Conservation (phyloP, 2,888 invertebrate genomes). For the Lochmaea crataegi region DNA sequence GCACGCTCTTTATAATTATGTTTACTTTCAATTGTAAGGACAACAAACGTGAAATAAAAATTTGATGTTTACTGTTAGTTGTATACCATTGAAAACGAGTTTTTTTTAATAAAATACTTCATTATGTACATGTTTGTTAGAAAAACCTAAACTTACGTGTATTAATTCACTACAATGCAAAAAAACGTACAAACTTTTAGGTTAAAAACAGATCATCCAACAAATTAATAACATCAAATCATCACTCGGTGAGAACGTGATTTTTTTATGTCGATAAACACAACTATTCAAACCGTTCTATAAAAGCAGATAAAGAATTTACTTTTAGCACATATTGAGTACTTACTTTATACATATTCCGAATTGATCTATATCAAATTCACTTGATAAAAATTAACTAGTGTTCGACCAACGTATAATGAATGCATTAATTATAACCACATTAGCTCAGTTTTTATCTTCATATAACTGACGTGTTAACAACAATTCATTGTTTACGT, state of each 20-base stretch:
- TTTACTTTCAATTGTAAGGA: no score
- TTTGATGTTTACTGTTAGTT: no score
- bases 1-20: no score
- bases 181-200: not conserved
- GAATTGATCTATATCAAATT: not conserved
- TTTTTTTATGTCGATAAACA: not conserved
- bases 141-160: not conserved
- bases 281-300: not conserved
- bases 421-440: not conserved
- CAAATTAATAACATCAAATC: not conserved
- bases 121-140: not conserved
- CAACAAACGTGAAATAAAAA: no score
- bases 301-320: not conserved
- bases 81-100: no score
- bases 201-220: not conserved
- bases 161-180: not conserved
- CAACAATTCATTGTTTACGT: not conserved
- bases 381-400: not conserved
- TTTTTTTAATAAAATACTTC: no score
- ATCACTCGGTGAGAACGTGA: not conserved
- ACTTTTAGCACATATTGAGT: not conserved
- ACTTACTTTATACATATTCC: constrained; percentile 2
- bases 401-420: not conserved
- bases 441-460: constrained; percentile 1
- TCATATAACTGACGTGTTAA: not conserved